phyloP scores from a whole-genome alignment of 2,888 invertebrate species.

The Xylota segnis region DNA sequence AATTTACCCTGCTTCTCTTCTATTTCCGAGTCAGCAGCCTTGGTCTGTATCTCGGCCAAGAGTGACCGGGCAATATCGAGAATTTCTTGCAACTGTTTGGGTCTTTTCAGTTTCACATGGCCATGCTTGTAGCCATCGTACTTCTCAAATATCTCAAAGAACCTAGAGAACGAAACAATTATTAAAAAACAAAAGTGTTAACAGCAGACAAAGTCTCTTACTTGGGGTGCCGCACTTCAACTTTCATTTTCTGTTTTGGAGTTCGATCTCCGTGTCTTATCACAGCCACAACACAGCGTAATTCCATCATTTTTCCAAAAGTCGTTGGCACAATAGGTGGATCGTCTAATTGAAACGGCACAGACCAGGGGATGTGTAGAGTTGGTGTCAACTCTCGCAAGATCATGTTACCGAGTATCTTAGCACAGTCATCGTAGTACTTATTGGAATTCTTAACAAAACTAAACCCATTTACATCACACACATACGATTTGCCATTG shows the following conservation, averaged over 20 bases:
- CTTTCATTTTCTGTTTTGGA: constrained; percentile 99
- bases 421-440: constrained; percentile 99
- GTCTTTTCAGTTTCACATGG: constrained; percentile 98
- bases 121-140: constrained; percentile 98
- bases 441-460: constrained; percentile 99
- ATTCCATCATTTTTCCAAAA: constrained; percentile 97
- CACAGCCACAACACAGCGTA: constrained; percentile 97
- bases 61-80: constrained; percentile 97
- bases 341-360: constrained; percentile 98
- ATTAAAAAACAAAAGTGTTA: neutral
- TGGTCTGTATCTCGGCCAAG: constrained; percentile 94
- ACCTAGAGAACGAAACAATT: constrained; percentile 86
- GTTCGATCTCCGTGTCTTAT: constrained; percentile 99
- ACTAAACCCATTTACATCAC: constrained; percentile 99
- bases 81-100: constrained; percentile 98
- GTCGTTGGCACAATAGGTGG: constrained; percentile 99
- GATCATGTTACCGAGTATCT: constrained; percentile 99
- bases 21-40: constrained; percentile 95
- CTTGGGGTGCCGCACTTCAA: constrained; percentile 98
- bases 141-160: constrained; percentile 99
- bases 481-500: constrained; percentile 99
- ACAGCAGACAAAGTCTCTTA: constrained; percentile 81
- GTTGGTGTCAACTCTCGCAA: constrained; percentile 97
- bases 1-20: constrained; percentile 98
- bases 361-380: constrained; percentile 98